Percentiles rank a stretch among this genome's conserved stretches.
Evolutionary conservation across 2,888 invertebrate species (phyloP).

Genomic region (Thalpophila matura): DNA sequence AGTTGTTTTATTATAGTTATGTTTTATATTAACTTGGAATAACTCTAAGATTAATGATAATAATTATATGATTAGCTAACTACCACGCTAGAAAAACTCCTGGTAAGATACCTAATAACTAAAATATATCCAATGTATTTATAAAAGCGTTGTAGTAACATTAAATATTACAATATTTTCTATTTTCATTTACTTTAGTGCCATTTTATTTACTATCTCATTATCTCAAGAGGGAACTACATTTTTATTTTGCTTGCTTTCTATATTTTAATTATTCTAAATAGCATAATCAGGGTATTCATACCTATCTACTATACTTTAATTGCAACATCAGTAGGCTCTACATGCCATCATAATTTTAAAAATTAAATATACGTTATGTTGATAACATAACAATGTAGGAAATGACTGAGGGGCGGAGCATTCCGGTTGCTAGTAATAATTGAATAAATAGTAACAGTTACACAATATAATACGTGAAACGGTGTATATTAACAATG

Average conservation of each 20-base stretch:
- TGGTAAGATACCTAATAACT: slow-evolving; percentile 16
- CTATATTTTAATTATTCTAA: too few relatives aligned
- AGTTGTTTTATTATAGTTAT: slow-evolving; percentile 34
- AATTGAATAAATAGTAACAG: slow-evolving; percentile 37
- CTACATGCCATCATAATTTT: not conserved
- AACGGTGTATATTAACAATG: slow-evolving; percentile 52
- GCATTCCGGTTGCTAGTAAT: slow-evolving; percentile 2
- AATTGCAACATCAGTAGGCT: not conserved
- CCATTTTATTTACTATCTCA: not conserved
- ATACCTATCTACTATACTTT: too few relatives aligned
- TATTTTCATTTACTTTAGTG: not conserved
- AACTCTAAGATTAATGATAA: not conserved
- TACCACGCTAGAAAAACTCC: slow-evolving; percentile 7
- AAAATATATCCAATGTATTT: not conserved
- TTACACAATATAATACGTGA: slow-evolving; percentile 46
- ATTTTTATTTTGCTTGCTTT: not conserved
- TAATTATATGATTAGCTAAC: slow-evolving; percentile 29
- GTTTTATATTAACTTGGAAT: slow-evolving; percentile 24
- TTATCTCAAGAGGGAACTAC: not conserved
- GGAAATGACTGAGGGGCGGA: not conserved
- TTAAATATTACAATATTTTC: not conserved
- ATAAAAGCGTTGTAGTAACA: slow-evolving; percentile 2
- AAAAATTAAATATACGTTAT: slow-evolving; percentile 4
- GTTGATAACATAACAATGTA: not conserved
- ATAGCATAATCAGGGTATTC: too few relatives aligned